phyloP scores from a whole-genome alignment of 2,888 invertebrate species.

The Cantharis lateralis region DNA sequence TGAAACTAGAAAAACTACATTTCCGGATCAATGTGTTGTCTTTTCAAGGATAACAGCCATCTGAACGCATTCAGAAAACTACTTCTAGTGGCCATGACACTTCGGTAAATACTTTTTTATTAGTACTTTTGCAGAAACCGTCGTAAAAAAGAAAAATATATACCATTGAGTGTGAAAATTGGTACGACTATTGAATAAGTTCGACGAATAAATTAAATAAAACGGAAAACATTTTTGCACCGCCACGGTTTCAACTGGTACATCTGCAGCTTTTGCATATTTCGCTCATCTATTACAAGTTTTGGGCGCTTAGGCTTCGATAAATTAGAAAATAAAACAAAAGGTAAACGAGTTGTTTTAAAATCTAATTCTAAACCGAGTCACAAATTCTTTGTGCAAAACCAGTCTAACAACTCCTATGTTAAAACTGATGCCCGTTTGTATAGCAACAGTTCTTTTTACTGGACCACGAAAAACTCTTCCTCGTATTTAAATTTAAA shows the following conservation, averaged over 20 bases:
- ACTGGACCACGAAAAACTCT: conserved; percentile 1
- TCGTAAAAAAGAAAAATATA: neutral
- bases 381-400: conserved; percentile 36
- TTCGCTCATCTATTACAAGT: neutral
- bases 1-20: conserved; percentile 27
- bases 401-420: conserved; percentile 35
- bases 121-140: neutral
- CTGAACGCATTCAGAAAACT: conserved; percentile 28
- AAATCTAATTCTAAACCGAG: conserved; percentile 36
- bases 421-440: conserved; percentile 30
- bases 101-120: neutral
- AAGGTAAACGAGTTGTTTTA: conserved; percentile 6
- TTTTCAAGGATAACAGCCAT: conserved; percentile 38
- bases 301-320: neutral
- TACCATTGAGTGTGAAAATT: neutral
- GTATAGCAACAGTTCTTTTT: conserved; percentile 28
- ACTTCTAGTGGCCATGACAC: neutral
- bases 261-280: neutral
- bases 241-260: neutral
- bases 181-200: neutral
- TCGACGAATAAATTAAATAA: neutral
- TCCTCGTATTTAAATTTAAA: neutral
- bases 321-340: neutral
- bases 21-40: conserved; percentile 30
- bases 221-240: neutral